Conservation (phyloP, 2,797 vertebrate species). For the Tangara arthus region DNA sequence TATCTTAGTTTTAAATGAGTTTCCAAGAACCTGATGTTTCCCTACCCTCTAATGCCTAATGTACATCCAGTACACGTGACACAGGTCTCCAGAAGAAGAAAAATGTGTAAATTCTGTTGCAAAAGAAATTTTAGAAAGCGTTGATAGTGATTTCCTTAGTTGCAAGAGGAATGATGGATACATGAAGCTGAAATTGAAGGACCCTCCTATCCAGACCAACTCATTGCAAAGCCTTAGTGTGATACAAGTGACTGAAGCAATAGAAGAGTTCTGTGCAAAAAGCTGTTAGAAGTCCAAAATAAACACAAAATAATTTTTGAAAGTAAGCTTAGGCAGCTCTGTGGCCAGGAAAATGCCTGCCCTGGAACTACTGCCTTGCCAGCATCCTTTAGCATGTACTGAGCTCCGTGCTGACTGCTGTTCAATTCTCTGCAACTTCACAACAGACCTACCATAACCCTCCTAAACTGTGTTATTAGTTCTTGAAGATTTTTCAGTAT, state of each 20-base stretch:
- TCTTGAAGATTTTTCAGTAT: background rate
- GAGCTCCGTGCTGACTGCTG: background rate
- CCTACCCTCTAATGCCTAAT: background rate
- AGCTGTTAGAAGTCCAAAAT: background rate
- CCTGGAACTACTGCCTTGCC: background rate
- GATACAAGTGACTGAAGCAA: rapidly evolving
- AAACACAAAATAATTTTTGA: background rate
- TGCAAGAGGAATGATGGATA: background rate
- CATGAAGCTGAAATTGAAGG: background rate
- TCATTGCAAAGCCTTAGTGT: background rate
- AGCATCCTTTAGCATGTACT: background rate
- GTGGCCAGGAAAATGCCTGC: background rate
- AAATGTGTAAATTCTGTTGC: background rate
- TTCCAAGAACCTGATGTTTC: background rate
- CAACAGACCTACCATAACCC: background rate
- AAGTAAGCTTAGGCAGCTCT: background rate
- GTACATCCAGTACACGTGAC: background rate
- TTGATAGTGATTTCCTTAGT: background rate
- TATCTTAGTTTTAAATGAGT: background rate
- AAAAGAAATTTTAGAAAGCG: background rate
- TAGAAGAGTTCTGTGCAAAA: background rate
- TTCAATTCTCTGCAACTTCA: background rate
- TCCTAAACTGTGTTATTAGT: background rate
- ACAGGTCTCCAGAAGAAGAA: background rate
- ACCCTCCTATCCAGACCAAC: background rate